These are phyloP conservation scores for Albula goreensis DNA, from an alignment of 2,113 vertebrate genomes.

Conservation along the genomic window DNA sequence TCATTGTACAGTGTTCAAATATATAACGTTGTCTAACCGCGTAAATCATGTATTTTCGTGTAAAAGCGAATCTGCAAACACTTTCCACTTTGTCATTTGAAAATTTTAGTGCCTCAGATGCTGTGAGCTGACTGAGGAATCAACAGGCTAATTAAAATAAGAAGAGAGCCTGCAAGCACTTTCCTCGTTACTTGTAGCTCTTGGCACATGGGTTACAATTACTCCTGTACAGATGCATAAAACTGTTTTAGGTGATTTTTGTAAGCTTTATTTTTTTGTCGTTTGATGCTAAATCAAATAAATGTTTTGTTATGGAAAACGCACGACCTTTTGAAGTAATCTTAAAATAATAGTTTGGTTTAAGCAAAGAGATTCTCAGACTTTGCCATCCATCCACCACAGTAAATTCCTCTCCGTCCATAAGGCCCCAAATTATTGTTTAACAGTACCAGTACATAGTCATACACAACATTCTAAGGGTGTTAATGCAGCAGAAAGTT, in stretches of 20 bases:
- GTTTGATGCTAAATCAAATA: background rate
- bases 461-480: background rate
- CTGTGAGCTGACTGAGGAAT: conserved; percentile 1
- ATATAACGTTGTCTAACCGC: background rate
- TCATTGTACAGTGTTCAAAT: background rate
- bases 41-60: background rate
- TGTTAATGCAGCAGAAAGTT: background rate
- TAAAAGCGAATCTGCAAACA: background rate
- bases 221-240: background rate
- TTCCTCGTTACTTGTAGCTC: conserved; percentile 6
- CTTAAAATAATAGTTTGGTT: background rate
- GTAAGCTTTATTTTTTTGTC: background rate
- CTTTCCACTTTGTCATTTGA: background rate
- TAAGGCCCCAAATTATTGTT: background rate
- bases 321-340: background rate
- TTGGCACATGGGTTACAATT: background rate
- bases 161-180: conserved; percentile 4
- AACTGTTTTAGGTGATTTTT: background rate
- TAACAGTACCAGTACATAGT: background rate
- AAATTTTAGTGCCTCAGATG: background rate
- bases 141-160: conserved; percentile 18
- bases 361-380: background rate
- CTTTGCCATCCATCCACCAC: background rate
- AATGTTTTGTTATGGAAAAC: background rate
- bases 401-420: background rate